A percentile compares a stretch with the other conserved stretches of the same genome.
Conservation (phyloP, 2,888 invertebrate species). For the Neoaliturus tenellus region DNA sequence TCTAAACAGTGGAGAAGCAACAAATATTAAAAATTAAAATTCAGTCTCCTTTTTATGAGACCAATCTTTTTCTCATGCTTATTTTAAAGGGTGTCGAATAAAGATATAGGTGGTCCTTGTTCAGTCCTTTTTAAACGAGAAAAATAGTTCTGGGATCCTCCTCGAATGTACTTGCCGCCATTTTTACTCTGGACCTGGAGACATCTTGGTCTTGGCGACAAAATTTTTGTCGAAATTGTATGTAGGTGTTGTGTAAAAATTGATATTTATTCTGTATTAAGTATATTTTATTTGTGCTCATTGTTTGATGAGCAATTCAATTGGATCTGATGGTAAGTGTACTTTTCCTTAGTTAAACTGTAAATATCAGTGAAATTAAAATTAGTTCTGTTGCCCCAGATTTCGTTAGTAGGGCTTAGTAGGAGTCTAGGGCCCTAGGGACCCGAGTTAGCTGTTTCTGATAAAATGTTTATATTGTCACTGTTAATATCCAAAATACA, state of each 20-base stretch:
- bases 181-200: conserved; percentile 1
- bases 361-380: not conserved
- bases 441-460: not conserved
- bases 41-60: too few species aligned
- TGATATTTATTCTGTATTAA: not conserved
- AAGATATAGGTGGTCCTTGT: not conserved
- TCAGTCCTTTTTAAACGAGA: not conserved
- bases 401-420: not conserved
- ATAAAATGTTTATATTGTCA: too few species aligned
- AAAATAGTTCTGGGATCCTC: not conserved
- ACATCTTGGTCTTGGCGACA: not conserved
- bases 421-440: too few species aligned
- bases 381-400: conserved; percentile 32
- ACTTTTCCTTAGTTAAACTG: not conserved
- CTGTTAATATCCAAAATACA: too few species aligned
- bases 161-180: conserved; percentile 7
- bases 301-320: not conserved
- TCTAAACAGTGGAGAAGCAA: too few species aligned
- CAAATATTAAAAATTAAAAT: too few species aligned
- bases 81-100: not conserved
- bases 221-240: conserved; percentile 15
- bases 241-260: not conserved
- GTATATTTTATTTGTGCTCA: not conserved
- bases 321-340: conserved; percentile 30
- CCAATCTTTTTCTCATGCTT: too few species aligned